These are phyloP conservation scores for Poecilus cupreus DNA, from an alignment of 2,888 invertebrate genomes.

Conservation along the genomic window DNA sequence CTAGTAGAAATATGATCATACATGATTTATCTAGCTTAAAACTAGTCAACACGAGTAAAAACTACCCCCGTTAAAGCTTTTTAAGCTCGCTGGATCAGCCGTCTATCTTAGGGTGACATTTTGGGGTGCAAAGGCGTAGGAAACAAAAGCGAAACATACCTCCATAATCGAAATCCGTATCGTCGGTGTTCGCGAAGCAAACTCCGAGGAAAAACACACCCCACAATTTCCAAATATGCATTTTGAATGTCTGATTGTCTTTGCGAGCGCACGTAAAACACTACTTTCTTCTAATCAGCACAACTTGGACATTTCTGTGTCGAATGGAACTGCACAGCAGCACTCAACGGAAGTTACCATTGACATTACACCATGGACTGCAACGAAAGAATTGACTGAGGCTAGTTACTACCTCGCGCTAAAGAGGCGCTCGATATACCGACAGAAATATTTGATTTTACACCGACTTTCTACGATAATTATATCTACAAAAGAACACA, in stretches of 20 bases:
- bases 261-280: slow-evolving; percentile 41
- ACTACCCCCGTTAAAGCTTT: neutral
- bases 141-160: slow-evolving; percentile 54
- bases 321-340: slow-evolving; percentile 36
- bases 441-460: neutral
- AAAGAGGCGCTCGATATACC: slow-evolving; percentile 40
- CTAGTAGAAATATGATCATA: slow-evolving; percentile 1
- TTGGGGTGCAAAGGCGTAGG: slow-evolving; percentile 45
- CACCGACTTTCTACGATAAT: neutral
- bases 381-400: slow-evolving; percentile 47
- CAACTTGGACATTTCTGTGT: slow-evolving; percentile 53
- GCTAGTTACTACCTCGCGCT: slow-evolving; percentile 18
- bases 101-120: neutral
- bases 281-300: slow-evolving; percentile 47
- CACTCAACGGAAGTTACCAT: slow-evolving; percentile 42
- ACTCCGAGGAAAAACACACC: slow-evolving; percentile 50
- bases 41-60: neutral
- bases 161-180: slow-evolving; percentile 56
- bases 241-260: slow-evolving; percentile 40
- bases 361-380: slow-evolving; percentile 28
- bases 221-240: slow-evolving; percentile 52
- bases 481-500: neutral
- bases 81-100: neutral
- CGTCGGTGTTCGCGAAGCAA: slow-evolving; percentile 48
- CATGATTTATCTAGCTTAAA: neutral